Evolutionary conservation across 2,888 invertebrate species (phyloP).

Genomic region (Zaprionus bogoriensis): DNA sequence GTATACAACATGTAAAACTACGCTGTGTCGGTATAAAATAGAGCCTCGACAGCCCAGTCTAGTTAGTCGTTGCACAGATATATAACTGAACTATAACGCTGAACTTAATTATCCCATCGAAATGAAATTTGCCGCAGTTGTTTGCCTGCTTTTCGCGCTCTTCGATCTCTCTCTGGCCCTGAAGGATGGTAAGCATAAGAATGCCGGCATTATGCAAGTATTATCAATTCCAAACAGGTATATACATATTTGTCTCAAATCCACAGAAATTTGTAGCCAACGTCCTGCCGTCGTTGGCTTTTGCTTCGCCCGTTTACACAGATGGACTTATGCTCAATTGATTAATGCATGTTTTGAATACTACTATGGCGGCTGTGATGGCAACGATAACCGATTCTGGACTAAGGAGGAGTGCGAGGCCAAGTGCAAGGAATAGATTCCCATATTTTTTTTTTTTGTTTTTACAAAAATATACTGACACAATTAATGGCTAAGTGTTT

Average conservation of each 20-base stretch:
- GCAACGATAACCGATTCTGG: slow-evolving; percentile 93
- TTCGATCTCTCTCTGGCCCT: slow-evolving; percentile 45
- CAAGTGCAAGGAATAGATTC: slow-evolving; percentile 89
- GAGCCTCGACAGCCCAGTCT: neutral
- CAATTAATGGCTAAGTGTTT: too few species aligned
- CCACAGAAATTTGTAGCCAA: neutral
- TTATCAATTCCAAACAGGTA: neutral
- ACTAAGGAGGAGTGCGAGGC: slow-evolving; percentile 92
- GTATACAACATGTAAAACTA: neutral
- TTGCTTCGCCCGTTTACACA: slow-evolving; percentile 28
- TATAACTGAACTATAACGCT: neutral
- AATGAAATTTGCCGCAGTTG: slow-evolving; percentile 43
- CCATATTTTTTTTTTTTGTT: too few species aligned
- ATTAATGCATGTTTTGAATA: neutral
- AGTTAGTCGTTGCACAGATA: slow-evolving; percentile 37
- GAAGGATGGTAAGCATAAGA: slow-evolving; percentile 51
- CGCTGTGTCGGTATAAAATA: slow-evolving; percentile 41
- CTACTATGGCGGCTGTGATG: slow-evolving; percentile 92
- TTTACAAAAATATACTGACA: too few species aligned
- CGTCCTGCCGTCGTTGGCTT: slow-evolving; percentile 33
- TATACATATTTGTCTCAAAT: neutral
- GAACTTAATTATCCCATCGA: neutral
- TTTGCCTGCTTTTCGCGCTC: slow-evolving; percentile 50
- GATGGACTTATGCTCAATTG: neutral
- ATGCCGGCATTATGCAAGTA: neutral